Percentiles rank a stretch among this genome's conserved stretches.
Conservation (phyloP, 1,140 invertebrate species). For the Anthonomus grandis region DNA sequence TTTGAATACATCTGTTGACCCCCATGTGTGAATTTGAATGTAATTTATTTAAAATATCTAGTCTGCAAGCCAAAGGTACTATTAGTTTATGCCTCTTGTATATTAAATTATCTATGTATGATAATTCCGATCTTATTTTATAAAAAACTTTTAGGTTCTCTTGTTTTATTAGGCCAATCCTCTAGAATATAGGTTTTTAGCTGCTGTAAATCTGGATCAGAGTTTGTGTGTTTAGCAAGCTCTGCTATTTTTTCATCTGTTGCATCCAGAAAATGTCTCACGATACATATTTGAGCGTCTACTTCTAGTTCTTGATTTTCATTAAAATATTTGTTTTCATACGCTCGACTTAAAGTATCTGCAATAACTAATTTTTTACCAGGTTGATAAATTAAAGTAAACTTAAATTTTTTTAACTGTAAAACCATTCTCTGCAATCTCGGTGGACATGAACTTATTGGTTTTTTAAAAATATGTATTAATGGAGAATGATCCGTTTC, state of each 20-base stretch:
- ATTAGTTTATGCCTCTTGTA: no score
- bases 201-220: constrained; percentile 10
- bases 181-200: no score
- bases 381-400: constrained; percentile 28
- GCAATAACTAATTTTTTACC: constrained; percentile 39
- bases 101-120: no score
- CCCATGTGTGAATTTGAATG: constrained; percentile 27
- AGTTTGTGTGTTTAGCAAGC: constrained; percentile 10
- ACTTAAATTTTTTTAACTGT: constrained; percentile 32
- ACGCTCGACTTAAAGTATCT: constrained; percentile 42
- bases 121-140: no score
- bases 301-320: constrained; percentile 17
- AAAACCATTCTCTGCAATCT: constrained; percentile 36
- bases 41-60: constrained; percentile 24
- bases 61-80: constrained; percentile 5
- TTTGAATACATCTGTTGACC: constrained; percentile 15
- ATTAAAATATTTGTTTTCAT: constrained; percentile 12
- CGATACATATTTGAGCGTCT: constrained; percentile 25
- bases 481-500: constrained; percentile 39
- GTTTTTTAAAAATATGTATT: constrained; percentile 37
- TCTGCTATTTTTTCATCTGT: constrained; percentile 18
- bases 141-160: no score
- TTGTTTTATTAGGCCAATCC: no score
- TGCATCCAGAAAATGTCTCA: constrained; percentile 15
- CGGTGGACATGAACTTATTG: constrained; percentile 21